Conservation (phyloP, 2,113 vertebrate species). For the Falco punctatus region DNA sequence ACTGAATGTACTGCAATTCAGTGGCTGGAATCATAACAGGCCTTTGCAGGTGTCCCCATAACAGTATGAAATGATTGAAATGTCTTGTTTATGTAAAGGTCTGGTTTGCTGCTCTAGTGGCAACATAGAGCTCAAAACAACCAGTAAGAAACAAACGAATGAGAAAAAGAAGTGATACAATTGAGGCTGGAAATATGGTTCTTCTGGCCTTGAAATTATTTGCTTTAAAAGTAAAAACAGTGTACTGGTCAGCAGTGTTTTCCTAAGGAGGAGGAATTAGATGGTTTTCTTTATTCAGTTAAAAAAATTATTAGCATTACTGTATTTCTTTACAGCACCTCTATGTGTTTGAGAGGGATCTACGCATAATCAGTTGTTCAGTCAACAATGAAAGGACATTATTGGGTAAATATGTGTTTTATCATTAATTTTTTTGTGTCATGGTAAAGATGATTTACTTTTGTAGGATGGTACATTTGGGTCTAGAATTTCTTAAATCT, state of each 20-base stretch:
- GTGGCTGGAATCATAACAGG: neutral
- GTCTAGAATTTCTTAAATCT: neutral
- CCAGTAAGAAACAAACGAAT: neutral
- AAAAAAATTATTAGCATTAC: neutral
- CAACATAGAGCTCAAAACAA: neutral
- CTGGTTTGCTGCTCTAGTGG: neutral
- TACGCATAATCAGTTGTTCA: constrained; percentile 89
- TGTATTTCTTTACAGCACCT: constrained; percentile 81
- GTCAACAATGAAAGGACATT: constrained; percentile 90
- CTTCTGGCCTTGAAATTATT: neutral
- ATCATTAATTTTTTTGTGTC: neutral
- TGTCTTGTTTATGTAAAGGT: neutral
- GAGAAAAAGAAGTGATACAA: neutral
- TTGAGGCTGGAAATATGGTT: neutral
- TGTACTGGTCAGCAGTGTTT: neutral
- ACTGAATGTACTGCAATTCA: neutral
- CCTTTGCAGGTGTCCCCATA: neutral
- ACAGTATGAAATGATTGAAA: neutral
- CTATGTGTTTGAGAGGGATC: constrained; percentile 91
- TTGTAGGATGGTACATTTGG: neutral
- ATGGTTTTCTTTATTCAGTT: neutral
- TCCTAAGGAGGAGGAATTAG: neutral
- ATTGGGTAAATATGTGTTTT: constrained; percentile 82
- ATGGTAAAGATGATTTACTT: neutral
- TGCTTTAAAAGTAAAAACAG: neutral